Percentiles rank a stretch among this genome's conserved stretches.
phyloP scores from a whole-genome alignment of 1,140 invertebrate genomes.

The Sesamia nonagrioides region DNA sequence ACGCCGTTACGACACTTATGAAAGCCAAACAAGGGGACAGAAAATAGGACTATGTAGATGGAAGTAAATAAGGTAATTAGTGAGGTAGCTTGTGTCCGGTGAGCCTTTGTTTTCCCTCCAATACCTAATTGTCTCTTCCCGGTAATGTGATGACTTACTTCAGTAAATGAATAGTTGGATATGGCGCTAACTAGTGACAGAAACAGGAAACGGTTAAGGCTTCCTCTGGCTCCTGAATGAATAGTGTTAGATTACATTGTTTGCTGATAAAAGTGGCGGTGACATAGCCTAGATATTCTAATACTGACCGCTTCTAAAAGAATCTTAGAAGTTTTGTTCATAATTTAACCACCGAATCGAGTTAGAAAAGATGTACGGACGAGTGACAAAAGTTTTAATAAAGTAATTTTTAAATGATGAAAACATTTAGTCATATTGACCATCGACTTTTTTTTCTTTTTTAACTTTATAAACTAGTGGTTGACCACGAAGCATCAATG shows the following conservation, averaged over 20 bases:
- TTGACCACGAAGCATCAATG: no score
- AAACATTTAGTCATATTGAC: no score
- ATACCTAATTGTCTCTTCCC: slow-evolving; percentile 30
- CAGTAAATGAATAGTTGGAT: slow-evolving; percentile 8
- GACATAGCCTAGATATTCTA: not conserved
- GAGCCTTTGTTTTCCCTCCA: slow-evolving; percentile 37
- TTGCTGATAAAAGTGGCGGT: not conserved
- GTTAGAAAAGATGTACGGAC: no score
- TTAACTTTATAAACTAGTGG: no score
- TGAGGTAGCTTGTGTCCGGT: slow-evolving; percentile 27
- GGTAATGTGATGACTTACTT: slow-evolving; percentile 34
- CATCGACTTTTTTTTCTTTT: no score
- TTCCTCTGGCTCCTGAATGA: not conserved
- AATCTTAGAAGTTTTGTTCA: no score
- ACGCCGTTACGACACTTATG: slow-evolving; percentile 46
- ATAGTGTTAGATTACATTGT: not conserved
- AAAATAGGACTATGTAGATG: slow-evolving; percentile 41
- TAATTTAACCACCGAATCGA: no score
- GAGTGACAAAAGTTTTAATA: no score
- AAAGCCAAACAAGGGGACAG: slow-evolving; percentile 50
- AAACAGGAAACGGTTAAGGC: not conserved
- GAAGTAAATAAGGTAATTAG: slow-evolving; percentile 54
- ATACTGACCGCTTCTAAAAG: not conserved
- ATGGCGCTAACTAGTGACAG: not conserved
- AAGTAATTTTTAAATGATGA: no score